phyloP scores from a whole-genome alignment of 2,888 invertebrate genomes.

The Elmis aenea region DNA sequence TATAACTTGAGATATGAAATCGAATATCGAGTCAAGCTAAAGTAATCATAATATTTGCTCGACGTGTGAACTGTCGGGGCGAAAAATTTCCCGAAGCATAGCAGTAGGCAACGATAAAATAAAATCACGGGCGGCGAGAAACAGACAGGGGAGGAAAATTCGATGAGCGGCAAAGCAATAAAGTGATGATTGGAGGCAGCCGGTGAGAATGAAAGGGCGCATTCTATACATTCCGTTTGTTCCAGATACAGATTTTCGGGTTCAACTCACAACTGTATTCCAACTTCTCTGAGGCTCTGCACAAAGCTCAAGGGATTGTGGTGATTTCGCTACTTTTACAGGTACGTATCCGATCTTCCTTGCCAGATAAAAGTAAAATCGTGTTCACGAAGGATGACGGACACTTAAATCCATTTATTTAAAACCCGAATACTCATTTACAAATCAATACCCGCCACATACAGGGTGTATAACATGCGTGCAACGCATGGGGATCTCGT shows the following conservation, averaged over 20 bases:
- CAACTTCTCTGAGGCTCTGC: constrained; percentile 92
- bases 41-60: constrained; percentile 45
- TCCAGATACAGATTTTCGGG: constrained; percentile 96
- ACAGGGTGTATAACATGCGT: too few species aligned
- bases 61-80: constrained; percentile 36
- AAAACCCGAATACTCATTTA: constrained; percentile 14
- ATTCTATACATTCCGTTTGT: constrained; percentile 43
- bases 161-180: constrained; percentile 45
- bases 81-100: constrained; percentile 25
- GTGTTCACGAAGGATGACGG: constrained; percentile 14
- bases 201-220: constrained; percentile 34
- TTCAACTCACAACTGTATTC: constrained; percentile 96
- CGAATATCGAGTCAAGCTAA: constrained; percentile 41
- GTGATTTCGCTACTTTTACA: constrained; percentile 91
- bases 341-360: constrained; percentile 54
- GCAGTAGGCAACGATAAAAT: constrained; percentile 29
- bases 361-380: constrained; percentile 19
- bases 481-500: constrained; percentile 1
- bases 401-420: constrained; percentile 21
- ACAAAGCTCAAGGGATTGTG: constrained; percentile 91
- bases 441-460: constrained; percentile 12
- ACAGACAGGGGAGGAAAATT: constrained; percentile 42
- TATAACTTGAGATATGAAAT: constrained; percentile 40
- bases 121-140: constrained; percentile 38
- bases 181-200: constrained; percentile 44